phyloP scores from a whole-genome alignment of 2,797 vertebrate genomes.

The Pristis pectinata region DNA sequence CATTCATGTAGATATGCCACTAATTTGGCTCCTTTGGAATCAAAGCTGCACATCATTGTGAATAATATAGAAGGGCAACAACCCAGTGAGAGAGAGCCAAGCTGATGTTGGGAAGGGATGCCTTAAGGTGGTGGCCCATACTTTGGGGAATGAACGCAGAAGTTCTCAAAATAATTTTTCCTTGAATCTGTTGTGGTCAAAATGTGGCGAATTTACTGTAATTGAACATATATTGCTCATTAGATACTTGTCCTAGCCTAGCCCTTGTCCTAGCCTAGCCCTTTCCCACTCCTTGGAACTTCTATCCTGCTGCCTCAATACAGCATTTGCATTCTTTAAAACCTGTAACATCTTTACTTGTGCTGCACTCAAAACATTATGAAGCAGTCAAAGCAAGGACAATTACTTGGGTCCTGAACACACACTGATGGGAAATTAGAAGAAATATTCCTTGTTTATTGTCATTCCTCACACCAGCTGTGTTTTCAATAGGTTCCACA shows the following conservation, averaged over 20 bases:
- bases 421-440: not conserved
- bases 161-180: not conserved
- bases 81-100: not conserved
- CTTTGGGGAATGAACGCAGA: not conserved
- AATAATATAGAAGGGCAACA: not conserved
- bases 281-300: not conserved
- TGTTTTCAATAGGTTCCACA: not conserved
- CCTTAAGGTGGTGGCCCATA: not conserved
- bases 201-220: not conserved
- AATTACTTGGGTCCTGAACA: not conserved
- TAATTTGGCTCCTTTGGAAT: not conserved
- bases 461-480: not conserved
- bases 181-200: not conserved
- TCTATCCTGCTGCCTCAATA: not conserved
- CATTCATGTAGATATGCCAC: not conserved
- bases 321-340: not conserved
- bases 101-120: not conserved
- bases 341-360: not conserved
- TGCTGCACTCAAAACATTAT: not conserved
- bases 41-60: not conserved
- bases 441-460: not conserved
- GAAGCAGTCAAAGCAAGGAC: not conserved
- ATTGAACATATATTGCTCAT: not conserved
- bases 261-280: not conserved
- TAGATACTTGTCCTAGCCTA: too few species aligned